A percentile compares a stretch with the other conserved stretches of the same genome.
Evolutionary conservation across 1,140 invertebrate species (phyloP).

Genomic region (Papilio xuthus): DNA sequence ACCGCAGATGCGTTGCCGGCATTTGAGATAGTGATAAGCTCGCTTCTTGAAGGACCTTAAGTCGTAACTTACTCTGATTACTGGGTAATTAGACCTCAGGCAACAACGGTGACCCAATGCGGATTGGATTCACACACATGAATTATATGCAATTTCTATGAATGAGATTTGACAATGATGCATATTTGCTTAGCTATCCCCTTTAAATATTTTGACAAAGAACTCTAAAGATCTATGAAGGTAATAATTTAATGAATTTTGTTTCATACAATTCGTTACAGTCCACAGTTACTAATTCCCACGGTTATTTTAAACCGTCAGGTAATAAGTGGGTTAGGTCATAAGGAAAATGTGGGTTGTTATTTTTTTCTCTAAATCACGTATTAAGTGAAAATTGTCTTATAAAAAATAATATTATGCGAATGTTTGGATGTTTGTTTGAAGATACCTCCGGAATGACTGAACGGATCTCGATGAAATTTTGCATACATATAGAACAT

Average conservation of each 20-base stretch:
- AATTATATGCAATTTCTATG: too few species aligned
- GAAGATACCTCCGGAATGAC: too few species aligned
- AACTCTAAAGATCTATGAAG: neutral
- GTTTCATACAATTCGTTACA: constrained; percentile 28
- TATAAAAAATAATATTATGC: too few species aligned
- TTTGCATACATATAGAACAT: too few species aligned
- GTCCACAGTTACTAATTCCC: constrained; percentile 28
- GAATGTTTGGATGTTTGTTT: too few species aligned
- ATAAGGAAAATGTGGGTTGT: neutral
- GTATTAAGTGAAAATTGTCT: neutral
- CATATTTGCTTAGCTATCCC: neutral
- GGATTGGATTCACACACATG: neutral
- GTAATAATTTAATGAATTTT: constrained; percentile 8
- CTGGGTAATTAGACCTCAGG: too few species aligned
- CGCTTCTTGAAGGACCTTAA: too few species aligned
- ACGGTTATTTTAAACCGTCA: constrained; percentile 3
- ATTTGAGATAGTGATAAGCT: too few species aligned
- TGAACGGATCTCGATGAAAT: too few species aligned
- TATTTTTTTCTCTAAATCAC: neutral
- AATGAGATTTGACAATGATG: neutral
- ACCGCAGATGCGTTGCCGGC: too few species aligned
- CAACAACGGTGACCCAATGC: too few species aligned
- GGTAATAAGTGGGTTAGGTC: constrained; percentile 23
- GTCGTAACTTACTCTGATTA: too few species aligned
- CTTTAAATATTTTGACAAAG: neutral